A percentile compares a stretch with the other conserved stretches of the same genome.
Evolutionary conservation across 2,888 invertebrate species (phyloP).

Genomic region (Agriopis marginaria): DNA sequence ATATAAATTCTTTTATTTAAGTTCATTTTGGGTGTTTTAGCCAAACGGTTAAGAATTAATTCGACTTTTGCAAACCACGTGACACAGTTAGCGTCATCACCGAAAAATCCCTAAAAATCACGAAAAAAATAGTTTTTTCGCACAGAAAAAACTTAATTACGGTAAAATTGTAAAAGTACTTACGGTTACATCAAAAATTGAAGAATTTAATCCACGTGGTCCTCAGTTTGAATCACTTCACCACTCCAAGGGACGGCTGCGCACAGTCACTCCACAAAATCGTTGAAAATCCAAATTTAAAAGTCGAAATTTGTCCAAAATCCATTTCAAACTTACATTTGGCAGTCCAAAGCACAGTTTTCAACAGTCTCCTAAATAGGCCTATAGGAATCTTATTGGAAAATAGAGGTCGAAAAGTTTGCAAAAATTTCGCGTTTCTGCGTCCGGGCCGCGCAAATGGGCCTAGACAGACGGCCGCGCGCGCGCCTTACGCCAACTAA

Average conservation of each 20-base stretch:
- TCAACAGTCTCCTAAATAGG: slow-evolving; percentile 70
- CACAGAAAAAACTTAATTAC: slow-evolving; percentile 27
- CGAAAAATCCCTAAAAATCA: slow-evolving; percentile 27
- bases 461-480: slow-evolving; percentile 62
- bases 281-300: slow-evolving; percentile 56
- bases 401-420: slow-evolving; percentile 58
- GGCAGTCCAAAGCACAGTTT: slow-evolving; percentile 51
- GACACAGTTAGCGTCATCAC: slow-evolving; percentile 30
- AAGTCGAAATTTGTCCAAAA: slow-evolving; percentile 54
- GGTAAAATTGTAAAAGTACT: slow-evolving; percentile 59
- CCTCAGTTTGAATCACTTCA: slow-evolving; percentile 47
- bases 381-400: slow-evolving; percentile 84
- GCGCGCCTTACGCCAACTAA: slow-evolving; percentile 54
- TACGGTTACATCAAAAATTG: slow-evolving; percentile 53
- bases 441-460: slow-evolving; percentile 69
- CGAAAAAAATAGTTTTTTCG: slow-evolving; percentile 17
- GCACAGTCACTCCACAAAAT: slow-evolving; percentile 65
- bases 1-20: slow-evolving; percentile 7
- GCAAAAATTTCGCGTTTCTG: slow-evolving; percentile 73
- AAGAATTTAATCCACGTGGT: slow-evolving; percentile 54
- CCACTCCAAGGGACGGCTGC: slow-evolving; percentile 44
- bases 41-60: neutral
- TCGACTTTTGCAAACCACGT: slow-evolving; percentile 22
- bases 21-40: neutral
- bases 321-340: slow-evolving; percentile 58